Base-by-base conservation (phyloP, 2,888 invertebrate genomes). In the Ectemnius cavifrons region DNA sequence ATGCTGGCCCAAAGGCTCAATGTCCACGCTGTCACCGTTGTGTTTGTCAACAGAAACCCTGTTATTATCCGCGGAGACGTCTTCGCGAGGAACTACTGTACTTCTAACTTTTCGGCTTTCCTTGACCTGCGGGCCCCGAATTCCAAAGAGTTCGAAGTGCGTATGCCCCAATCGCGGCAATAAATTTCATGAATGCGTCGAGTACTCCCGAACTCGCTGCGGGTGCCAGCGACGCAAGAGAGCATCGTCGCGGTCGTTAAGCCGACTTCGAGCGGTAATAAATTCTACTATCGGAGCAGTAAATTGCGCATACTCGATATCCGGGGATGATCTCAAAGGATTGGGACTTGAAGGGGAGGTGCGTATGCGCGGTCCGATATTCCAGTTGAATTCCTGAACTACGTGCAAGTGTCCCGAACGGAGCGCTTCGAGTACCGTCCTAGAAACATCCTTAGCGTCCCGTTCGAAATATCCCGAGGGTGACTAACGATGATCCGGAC, bases 151-250 rank as follows among this genome's bases (percentile, higher is more conserved):
- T 62, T 49, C 37, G 2, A 56, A 58, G 37, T 23, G 57, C 66
- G 37, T 47, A 57, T 27, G 13, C 27, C 47, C 46, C 47, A 57
- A 65, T 67, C 66, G 62, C 59, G 63, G 71, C 62, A 65, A 71
- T 73, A 70, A 73, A 73, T 70, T 73, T 73, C 73, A 60, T 70
- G 63, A 63, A 63, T 59, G 8, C 70, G 61, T 70, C 52, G 73
- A 49, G 58, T 57, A 28, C 20, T 18, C 71, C 60, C 52, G 58
- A 52, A 63, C 49, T 47, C 67, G 67, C 71, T 70, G 58, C 63
- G 67, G 57, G 49, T 62, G 62, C 37, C 72, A 61, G 6, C 60
- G 16, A 60, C 60, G 73, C 59, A 63, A 63, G 37, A 62, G 45
- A 45, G 63, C 57, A 20, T 71, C 11, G 37, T 37, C 37, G 37